Conservation (phyloP, 2,113 vertebrate species). For the Telmatochromis sp. region DNA sequence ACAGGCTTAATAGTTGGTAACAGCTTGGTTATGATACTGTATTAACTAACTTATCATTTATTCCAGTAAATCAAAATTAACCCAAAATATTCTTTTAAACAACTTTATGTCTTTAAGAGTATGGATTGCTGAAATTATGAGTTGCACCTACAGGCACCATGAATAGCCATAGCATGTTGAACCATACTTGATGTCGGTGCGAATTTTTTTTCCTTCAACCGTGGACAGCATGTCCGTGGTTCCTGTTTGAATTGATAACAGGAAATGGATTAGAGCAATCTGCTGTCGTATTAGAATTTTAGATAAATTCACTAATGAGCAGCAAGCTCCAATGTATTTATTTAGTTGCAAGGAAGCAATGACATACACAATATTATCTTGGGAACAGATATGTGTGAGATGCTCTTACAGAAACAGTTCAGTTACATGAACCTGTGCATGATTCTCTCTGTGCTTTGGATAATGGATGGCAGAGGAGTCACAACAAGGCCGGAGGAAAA, state of each 20-base stretch:
- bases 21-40: not conserved
- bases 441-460: accelerated
- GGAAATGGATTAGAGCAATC: not conserved
- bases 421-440: not conserved
- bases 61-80: not conserved
- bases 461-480: not conserved
- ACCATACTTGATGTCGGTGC: not conserved
- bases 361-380: not conserved
- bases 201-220: accelerated
- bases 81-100: not conserved
- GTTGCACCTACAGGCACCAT: not conserved
- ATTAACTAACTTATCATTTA: not conserved
- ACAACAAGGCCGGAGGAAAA: not conserved
- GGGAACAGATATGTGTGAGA: not conserved
- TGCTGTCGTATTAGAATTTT: not conserved
- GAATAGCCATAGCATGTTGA: not conserved
- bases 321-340: accelerated
- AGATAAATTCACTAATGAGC: not conserved
- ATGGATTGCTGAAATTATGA: not conserved
- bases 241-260: not conserved
- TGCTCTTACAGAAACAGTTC: not conserved
- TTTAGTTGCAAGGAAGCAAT: not conserved
- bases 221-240: accelerated
- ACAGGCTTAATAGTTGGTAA: accelerated
- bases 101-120: not conserved